These are phyloP conservation scores for Xanthia togata DNA, from an alignment of 2,888 invertebrate species.

Conservation along the genomic window DNA sequence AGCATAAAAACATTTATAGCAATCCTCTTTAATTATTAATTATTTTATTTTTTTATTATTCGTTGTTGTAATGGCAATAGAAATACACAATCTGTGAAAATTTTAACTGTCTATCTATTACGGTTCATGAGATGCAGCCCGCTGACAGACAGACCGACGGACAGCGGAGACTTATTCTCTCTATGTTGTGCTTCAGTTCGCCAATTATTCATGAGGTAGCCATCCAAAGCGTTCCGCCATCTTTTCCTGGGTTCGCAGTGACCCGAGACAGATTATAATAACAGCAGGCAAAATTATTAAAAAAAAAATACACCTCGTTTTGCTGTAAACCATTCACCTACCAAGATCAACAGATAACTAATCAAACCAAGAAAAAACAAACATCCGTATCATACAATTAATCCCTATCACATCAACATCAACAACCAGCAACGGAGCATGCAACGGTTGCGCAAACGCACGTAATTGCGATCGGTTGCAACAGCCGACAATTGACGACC, in stretches of 20 bases:
- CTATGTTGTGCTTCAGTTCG: not conserved
- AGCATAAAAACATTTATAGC: too few species aligned
- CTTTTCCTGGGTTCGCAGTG: not conserved
- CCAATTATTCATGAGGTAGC: not conserved
- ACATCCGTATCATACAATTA: not conserved
- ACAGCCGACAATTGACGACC: slow-evolving; percentile 55
- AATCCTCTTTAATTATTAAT: too few species aligned
- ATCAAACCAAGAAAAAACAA: slow-evolving; percentile 4
- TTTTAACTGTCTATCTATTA: too few species aligned
- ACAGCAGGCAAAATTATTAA: not conserved
- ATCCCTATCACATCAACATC: slow-evolving; percentile 26
- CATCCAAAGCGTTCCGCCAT: not conserved
- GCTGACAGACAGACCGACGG: too few species aligned
- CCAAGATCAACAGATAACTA: not conserved
- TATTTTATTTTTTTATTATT: too few species aligned
- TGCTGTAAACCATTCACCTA: not conserved
- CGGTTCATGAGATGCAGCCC: too few species aligned
- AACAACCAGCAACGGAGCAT: slow-evolving; percentile 23
- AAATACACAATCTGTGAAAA: too few species aligned
- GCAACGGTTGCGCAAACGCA: slow-evolving; percentile 48
- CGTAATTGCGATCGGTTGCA: slow-evolving; percentile 45
- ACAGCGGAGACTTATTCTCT: too few species aligned
- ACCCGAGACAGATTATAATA: not conserved
- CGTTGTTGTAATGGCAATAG: too few species aligned
- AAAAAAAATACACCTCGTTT: not conserved